These are phyloP conservation scores for Spodoptera littoralis DNA, from an alignment of 2,888 invertebrate genomes.

Conservation along the genomic window DNA sequence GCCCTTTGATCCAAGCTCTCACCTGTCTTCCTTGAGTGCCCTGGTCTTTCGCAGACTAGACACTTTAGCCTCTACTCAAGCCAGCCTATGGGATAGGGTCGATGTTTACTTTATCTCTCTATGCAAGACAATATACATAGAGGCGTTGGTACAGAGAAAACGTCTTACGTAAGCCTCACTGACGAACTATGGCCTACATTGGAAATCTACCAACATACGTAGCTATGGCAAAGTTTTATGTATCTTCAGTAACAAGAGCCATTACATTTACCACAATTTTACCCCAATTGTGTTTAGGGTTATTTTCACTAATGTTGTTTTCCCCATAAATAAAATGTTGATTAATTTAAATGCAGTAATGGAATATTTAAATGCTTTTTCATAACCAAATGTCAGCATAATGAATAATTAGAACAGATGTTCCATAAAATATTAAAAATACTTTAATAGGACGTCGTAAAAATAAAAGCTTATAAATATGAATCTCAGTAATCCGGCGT, in stretches of 20 bases:
- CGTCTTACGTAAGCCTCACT: slow-evolving; percentile 41
- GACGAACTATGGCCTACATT: slow-evolving; percentile 50
- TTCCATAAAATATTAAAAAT: slow-evolving; percentile 65
- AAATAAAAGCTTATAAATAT: slow-evolving; percentile 69
- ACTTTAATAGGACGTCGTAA: slow-evolving; percentile 68
- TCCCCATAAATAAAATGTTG: slow-evolving; percentile 34
- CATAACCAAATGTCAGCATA: slow-evolving; percentile 64
- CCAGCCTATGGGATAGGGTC: slow-evolving; percentile 62
- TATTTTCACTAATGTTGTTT: slow-evolving; percentile 4
- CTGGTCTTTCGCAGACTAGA: slow-evolving; percentile 82
- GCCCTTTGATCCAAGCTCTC: slow-evolving; percentile 83
- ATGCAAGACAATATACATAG: slow-evolving; percentile 51
- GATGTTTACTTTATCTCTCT: slow-evolving; percentile 73
- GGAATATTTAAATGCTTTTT: slow-evolving; percentile 48
- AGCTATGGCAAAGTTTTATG: slow-evolving; percentile 20
- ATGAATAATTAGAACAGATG: slow-evolving; percentile 76
- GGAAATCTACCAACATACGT: slow-evolving; percentile 21
- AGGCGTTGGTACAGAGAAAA: slow-evolving; percentile 32
- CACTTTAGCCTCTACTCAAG: slow-evolving; percentile 72
- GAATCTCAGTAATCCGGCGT: slow-evolving; percentile 75
- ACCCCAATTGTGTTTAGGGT: too few species aligned
- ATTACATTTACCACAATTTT: slow-evolving; percentile 2
- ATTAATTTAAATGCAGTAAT: slow-evolving; percentile 26
- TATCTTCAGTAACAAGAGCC: slow-evolving; percentile 21
- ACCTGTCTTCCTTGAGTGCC: slow-evolving; percentile 78